A percentile compares a stretch with the other conserved stretches of the same genome.
phyloP scores from a whole-genome alignment of 2,888 invertebrate genomes.

The Tetragonisca angustula region DNA sequence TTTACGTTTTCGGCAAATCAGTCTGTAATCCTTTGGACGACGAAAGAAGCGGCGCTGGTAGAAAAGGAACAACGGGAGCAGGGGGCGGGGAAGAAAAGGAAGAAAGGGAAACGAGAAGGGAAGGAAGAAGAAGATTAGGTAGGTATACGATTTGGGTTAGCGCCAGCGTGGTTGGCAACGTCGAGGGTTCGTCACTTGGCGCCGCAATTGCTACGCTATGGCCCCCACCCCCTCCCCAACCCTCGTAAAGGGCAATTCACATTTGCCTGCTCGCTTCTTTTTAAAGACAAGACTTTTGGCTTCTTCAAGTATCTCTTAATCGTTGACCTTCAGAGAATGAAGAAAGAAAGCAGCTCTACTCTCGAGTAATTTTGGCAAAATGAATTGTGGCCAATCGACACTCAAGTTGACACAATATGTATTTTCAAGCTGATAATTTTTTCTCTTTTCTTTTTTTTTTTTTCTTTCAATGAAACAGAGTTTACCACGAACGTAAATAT shows the following conservation, averaged over 20 bases:
- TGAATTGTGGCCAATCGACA: no score
- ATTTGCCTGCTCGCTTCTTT: conserved; percentile 26
- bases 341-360: no score
- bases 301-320: background rate
- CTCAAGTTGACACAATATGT: no score
- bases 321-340: background rate
- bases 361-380: no score
- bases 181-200: conserved; percentile 75
- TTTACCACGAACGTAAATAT: no score
- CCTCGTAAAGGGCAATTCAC: conserved; percentile 61
- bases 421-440: no score
- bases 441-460: no score
- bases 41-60: conserved; percentile 7
- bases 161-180: conserved; percentile 72
- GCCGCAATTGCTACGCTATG: conserved; percentile 70
- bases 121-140: conserved; percentile 47
- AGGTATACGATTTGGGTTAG: conserved; percentile 76
- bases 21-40: conserved; percentile 50
- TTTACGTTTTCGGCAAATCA: conserved; percentile 41
- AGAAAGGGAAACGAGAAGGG: background rate
- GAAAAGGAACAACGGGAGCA: background rate
- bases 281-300: background rate
- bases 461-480: no score
- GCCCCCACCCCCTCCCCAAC: background rate
- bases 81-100: background rate